Conservation (phyloP, 2,113 vertebrate genomes). For the Tragulus kanchil region DNA sequence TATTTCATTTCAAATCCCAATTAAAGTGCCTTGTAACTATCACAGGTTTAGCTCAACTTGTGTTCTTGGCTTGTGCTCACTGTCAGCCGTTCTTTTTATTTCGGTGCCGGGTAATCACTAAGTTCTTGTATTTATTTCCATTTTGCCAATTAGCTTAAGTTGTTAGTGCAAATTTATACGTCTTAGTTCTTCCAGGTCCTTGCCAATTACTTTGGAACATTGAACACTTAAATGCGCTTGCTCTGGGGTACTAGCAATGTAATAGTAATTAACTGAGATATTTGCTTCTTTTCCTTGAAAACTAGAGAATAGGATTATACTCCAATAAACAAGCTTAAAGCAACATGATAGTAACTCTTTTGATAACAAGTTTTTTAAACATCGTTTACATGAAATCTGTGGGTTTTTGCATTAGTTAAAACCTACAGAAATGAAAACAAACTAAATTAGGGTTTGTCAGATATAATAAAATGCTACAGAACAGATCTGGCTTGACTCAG, state of each 20-base stretch:
- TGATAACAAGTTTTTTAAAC: constrained; percentile 79
- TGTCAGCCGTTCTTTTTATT: constrained; percentile 64
- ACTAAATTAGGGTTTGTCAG: constrained; percentile 73
- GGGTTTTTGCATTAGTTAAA: constrained; percentile 80
- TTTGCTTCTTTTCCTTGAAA: constrained; percentile 83
- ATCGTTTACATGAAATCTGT: constrained; percentile 66
- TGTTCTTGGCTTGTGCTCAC: constrained; percentile 23
- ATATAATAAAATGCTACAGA: constrained; percentile 74
- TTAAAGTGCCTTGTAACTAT: background rate
- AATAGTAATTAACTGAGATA: constrained; percentile 86
- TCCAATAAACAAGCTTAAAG: constrained; percentile 83
- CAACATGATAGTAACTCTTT: constrained; percentile 76
- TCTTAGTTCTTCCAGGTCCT: constrained; percentile 66
- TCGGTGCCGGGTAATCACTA: constrained; percentile 59
- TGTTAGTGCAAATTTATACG: constrained; percentile 71
- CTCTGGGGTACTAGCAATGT: constrained; percentile 82
- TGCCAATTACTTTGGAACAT: constrained; percentile 78
- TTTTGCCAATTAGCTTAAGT: constrained; percentile 79
- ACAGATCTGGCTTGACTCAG: constrained; percentile 71
- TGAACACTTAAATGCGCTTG: constrained; percentile 82
- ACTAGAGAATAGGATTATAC: constrained; percentile 79
- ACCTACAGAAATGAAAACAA: constrained; percentile 77
- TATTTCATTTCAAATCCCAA: constrained; percentile 47
- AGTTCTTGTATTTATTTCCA: constrained; percentile 76
- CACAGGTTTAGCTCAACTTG: constrained; percentile 28